phyloP scores from a whole-genome alignment of 2,888 invertebrate species.

The Zhengitettix transpicula region DNA sequence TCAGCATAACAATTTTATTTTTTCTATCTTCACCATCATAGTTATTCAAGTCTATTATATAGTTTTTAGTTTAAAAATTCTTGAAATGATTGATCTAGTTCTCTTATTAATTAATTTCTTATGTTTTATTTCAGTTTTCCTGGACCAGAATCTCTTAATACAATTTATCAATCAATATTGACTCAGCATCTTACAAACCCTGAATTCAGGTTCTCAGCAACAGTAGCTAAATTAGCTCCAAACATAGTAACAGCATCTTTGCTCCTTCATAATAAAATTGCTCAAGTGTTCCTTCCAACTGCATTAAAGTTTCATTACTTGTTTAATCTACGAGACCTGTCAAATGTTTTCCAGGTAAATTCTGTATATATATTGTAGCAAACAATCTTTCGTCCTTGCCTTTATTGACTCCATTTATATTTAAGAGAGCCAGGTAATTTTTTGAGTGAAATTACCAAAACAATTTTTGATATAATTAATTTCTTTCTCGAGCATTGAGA shows the following conservation, averaged over 20 bases:
- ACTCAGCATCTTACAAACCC: constrained; percentile 69
- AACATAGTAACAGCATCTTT: constrained; percentile 70
- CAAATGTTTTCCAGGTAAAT: constrained; percentile 80
- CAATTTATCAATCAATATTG: constrained; percentile 79
- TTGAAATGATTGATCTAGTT: not conserved
- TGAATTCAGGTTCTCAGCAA: constrained; percentile 58
- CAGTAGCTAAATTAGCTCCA: constrained; percentile 45
- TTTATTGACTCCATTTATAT: too few species aligned
- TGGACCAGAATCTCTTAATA: constrained; percentile 62
- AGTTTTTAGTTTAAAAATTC: not conserved
- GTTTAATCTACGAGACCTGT: constrained; percentile 86
- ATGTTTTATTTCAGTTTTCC: constrained; percentile 37
- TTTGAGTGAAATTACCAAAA: too few species aligned
- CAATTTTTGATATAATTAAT: too few species aligned
- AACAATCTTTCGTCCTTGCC: too few species aligned
- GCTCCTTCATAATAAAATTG: constrained; percentile 68
- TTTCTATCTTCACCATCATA: too few species aligned
- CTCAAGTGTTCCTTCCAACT: constrained; percentile 81
- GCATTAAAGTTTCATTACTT: constrained; percentile 94
- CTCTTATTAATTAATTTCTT: too few species aligned
- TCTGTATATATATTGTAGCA: not conserved
- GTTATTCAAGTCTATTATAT: too few species aligned
- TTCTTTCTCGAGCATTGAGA: too few species aligned
- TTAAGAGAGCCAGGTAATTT: too few species aligned
- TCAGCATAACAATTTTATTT: too few species aligned